These are phyloP conservation scores for Marisa cornuarietis DNA, from an alignment of 1,140 invertebrate genomes.

Conservation along the genomic window DNA sequence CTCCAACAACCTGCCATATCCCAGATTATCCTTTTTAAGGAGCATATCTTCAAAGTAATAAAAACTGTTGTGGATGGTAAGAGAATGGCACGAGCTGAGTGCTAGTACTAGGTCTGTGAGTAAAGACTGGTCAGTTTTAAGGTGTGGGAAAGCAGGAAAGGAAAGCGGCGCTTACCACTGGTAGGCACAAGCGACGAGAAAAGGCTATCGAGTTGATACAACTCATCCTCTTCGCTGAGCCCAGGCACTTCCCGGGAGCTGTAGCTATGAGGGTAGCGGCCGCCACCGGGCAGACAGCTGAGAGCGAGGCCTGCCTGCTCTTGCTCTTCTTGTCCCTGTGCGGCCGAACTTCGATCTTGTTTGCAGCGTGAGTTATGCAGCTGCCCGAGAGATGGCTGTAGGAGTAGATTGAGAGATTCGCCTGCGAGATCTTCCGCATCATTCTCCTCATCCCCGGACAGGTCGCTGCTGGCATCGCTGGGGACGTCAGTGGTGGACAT, in stretches of 20 bases:
- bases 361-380: conserved; percentile 24
- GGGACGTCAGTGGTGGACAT: conserved; percentile 24
- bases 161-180: conserved; percentile 40
- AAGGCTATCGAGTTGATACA: conserved; percentile 53
- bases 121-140: no score
- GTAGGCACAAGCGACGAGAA: conserved; percentile 42
- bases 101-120: no score
- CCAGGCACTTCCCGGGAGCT: conserved; percentile 22
- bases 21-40: no score
- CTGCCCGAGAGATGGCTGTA: conserved; percentile 34
- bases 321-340: conserved; percentile 21
- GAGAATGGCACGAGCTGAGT: no score
- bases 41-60: no score
- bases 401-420: conserved; percentile 15
- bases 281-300: conserved; percentile 34
- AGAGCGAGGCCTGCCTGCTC: conserved; percentile 36
- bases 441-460: conserved; percentile 33
- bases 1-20: no score
- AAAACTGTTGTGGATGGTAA: no score
- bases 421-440: conserved; percentile 21
- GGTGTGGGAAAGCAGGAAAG: no score
- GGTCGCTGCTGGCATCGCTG: conserved; percentile 11
- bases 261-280: conserved; percentile 19
- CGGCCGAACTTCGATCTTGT: conserved; percentile 1
- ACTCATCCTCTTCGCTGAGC: conserved; percentile 38